A percentile compares a stretch with the other conserved stretches of the same genome.
Conservation (phyloP, 2,797 vertebrate genomes). For the Pachyuromys duprasi region DNA sequence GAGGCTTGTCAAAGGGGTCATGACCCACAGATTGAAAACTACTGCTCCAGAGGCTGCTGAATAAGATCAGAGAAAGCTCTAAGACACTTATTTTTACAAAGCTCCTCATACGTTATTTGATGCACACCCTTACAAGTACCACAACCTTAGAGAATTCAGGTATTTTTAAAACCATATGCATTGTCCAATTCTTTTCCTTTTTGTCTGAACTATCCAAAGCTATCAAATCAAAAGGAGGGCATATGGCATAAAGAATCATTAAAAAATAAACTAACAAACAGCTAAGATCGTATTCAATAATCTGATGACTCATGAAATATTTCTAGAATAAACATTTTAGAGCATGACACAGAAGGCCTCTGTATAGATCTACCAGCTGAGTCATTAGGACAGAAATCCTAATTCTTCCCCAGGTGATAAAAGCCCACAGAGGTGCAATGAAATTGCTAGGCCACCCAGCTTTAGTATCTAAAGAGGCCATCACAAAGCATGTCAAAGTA, state of each 20-base stretch:
- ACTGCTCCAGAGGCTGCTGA: background rate
- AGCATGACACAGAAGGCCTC: background rate
- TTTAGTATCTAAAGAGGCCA: background rate
- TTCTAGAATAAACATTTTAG: background rate
- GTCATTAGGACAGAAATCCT: background rate
- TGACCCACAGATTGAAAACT: background rate
- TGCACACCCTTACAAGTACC: background rate
- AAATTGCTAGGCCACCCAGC: rapidly evolving
- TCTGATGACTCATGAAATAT: slow-evolving; percentile 30
- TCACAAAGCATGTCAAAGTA: background rate
- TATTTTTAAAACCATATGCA: background rate
- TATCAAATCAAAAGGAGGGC: slow-evolving; percentile 43
- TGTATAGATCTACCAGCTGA: background rate
- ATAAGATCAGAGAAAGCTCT: background rate
- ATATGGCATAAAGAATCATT: background rate
- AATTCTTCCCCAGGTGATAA: background rate
- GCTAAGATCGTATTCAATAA: background rate
- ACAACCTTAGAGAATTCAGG: background rate
- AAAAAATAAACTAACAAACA: background rate
- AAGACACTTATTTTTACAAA: background rate
- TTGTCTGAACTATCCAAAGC: slow-evolving; percentile 11
- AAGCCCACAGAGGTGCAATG: background rate
- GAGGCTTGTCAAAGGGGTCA: background rate
- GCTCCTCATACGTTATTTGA: background rate
- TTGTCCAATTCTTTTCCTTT: background rate